Evolutionary conservation across 2,888 invertebrate species (phyloP).

Genomic region (Chelonus formosanus): DNA sequence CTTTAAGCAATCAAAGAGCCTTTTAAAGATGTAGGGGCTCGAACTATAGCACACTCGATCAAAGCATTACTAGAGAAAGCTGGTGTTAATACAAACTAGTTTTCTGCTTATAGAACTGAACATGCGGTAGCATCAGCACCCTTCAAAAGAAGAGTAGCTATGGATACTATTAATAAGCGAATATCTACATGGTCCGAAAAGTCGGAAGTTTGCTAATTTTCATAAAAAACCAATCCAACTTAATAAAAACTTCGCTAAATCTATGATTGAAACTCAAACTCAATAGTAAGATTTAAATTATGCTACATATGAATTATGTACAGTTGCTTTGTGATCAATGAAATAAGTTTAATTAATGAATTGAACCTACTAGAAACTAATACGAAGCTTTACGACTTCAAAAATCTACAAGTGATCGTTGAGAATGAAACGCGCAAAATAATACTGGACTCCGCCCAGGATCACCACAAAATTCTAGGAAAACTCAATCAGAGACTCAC

Average conservation of each 20-base stretch:
- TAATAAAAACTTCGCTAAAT: constrained; percentile 22
- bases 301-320: no score
- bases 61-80: constrained; percentile 37
- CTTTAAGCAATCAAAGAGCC: constrained; percentile 26
- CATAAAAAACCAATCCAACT: constrained; percentile 21
- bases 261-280: constrained; percentile 20
- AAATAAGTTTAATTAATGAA: no score
- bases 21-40: constrained; percentile 19
- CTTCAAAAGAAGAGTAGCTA: constrained; percentile 4
- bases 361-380: no score
- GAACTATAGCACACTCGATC: constrained; percentile 44
- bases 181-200: neutral
- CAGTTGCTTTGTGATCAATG: neutral
- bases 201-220: constrained; percentile 1
- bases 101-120: constrained; percentile 38
- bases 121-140: constrained; percentile 39
- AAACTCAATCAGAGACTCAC: no score
- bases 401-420: constrained; percentile 31
- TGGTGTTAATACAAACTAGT: constrained; percentile 37
- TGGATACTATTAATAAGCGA: constrained; percentile 19
- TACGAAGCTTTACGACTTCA: constrained; percentile 23
- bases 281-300: constrained; percentile 21
- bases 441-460: no score
- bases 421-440: constrained; percentile 20
- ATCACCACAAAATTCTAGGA: no score